These are phyloP conservation scores for Dendrolimus houi DNA, from an alignment of 2,888 invertebrate genomes.

Conservation along the genomic window DNA sequence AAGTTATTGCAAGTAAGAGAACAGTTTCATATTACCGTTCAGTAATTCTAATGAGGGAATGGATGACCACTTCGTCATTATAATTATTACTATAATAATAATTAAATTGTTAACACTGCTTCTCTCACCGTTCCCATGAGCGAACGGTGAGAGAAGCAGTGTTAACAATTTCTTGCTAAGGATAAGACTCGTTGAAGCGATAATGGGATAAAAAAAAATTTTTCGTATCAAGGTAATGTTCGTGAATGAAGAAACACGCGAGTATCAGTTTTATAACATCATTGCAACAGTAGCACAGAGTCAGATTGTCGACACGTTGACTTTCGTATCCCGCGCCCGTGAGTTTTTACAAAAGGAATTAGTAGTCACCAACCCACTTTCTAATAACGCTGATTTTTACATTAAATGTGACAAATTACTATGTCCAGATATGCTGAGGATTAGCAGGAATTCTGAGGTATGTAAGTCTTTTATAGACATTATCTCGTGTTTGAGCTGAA, in stretches of 20 bases:
- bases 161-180: too few relatives aligned
- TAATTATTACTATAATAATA: too few relatives aligned
- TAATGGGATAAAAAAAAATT: not conserved
- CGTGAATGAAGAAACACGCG: constrained; percentile 41
- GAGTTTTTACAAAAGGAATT: constrained; percentile 48
- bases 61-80: too few relatives aligned
- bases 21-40: too few relatives aligned
- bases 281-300: constrained; percentile 37
- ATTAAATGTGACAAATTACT: constrained; percentile 36
- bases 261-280: constrained; percentile 60
- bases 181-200: too few relatives aligned
- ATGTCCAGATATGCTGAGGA: constrained; percentile 34
- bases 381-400: constrained; percentile 31
- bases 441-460: constrained; percentile 54
- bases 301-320: constrained; percentile 45
- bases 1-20: too few relatives aligned
- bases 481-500: too few relatives aligned
- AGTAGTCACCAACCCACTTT: constrained; percentile 43
- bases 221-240: constrained; percentile 45
- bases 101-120: too few relatives aligned
- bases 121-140: too few relatives aligned
- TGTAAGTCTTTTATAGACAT: not conserved
- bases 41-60: too few relatives aligned
- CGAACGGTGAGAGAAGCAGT: too few relatives aligned
- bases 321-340: constrained; percentile 47